Conservation (phyloP, 2,797 vertebrate species). For the Schizothorax lantsangensis region DNA sequence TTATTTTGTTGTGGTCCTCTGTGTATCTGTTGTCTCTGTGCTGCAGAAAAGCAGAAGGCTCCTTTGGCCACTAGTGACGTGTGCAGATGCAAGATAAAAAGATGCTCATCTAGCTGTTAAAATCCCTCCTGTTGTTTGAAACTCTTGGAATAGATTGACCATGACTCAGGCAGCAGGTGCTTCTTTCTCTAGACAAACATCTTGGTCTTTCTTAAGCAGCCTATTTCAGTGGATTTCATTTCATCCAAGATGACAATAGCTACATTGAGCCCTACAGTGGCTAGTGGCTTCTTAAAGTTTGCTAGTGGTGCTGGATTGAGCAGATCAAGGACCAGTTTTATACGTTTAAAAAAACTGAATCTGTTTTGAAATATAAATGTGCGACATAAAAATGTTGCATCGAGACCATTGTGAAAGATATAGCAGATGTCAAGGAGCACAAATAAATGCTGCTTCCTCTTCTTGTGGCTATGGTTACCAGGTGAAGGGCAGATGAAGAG, state of each 20-base stretch:
- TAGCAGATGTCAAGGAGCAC: background rate
- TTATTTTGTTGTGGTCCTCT: background rate
- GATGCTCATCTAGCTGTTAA: constrained; percentile 58
- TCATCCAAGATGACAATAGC: background rate
- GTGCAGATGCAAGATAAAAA: constrained; percentile 68
- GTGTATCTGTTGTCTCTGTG: background rate
- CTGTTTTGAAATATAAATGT: background rate
- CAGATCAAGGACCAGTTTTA: background rate
- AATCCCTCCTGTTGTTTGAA: constrained; percentile 68
- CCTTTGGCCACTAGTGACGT: constrained; percentile 43
- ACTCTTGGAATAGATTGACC: constrained; percentile 54
- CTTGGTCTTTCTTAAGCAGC: constrained; percentile 8
- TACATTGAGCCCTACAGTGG: background rate
- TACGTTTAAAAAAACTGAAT: background rate
- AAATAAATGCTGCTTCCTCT: background rate
- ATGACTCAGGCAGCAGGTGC: constrained; percentile 63
- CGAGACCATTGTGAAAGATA: background rate
- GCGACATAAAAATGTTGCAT: background rate
- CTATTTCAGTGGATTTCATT: constrained; percentile 5
- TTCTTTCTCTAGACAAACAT: constrained; percentile 30
- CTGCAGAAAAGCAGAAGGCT: constrained; percentile 23
- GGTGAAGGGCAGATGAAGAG: constrained; percentile 34
- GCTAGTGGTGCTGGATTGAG: background rate
- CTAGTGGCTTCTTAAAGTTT: background rate
- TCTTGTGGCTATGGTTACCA: constrained; percentile 38